Evolutionary conservation across 2,888 invertebrate species (phyloP).

Genomic region (Gymnoscelis rufifasciata): DNA sequence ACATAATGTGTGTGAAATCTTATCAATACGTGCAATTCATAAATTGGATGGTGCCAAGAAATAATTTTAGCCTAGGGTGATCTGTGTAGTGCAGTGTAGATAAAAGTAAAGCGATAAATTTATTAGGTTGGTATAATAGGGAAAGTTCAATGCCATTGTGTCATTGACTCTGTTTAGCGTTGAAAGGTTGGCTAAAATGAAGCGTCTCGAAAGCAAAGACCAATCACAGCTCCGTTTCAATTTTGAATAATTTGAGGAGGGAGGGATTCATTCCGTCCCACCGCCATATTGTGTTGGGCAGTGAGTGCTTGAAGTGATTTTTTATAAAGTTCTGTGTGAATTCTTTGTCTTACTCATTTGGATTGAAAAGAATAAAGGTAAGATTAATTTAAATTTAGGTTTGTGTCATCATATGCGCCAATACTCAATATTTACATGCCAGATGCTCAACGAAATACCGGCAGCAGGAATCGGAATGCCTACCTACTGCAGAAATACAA

Average conservation of each 20-base stretch:
- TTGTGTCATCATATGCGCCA: slow-evolving; percentile 53
- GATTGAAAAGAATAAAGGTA: slow-evolving; percentile 68
- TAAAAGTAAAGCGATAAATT: too few relatives aligned
- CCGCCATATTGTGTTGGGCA: slow-evolving; percentile 78
- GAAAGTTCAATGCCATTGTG: slow-evolving; percentile 32
- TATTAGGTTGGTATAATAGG: slow-evolving; percentile 32
- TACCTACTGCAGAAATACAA: slow-evolving; percentile 9
- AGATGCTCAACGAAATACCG: slow-evolving; percentile 34
- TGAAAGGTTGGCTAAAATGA: slow-evolving; percentile 49
- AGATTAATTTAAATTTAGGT: slow-evolving; percentile 53
- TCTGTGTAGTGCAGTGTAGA: too few relatives aligned
- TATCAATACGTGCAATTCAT: too few relatives aligned
- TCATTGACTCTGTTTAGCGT: slow-evolving; percentile 28
- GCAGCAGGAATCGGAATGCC: slow-evolving; percentile 27
- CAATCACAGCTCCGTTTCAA: slow-evolving; percentile 61
- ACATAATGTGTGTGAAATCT: too few relatives aligned
- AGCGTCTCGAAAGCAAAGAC: slow-evolving; percentile 59
- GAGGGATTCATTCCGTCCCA: slow-evolving; percentile 56
- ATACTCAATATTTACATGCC: slow-evolving; percentile 3
- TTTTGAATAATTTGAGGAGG: slow-evolving; percentile 74
- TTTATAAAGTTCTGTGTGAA: slow-evolving; percentile 59
- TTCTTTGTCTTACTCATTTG: slow-evolving; percentile 61
- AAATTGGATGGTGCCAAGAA: too few relatives aligned
- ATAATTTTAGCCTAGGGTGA: too few relatives aligned
- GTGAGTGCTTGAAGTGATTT: slow-evolving; percentile 73